Evolutionary conservation across 92 coral and sea anemone genomes (phyloP).

Genomic region (Actinostola sp.): DNA sequence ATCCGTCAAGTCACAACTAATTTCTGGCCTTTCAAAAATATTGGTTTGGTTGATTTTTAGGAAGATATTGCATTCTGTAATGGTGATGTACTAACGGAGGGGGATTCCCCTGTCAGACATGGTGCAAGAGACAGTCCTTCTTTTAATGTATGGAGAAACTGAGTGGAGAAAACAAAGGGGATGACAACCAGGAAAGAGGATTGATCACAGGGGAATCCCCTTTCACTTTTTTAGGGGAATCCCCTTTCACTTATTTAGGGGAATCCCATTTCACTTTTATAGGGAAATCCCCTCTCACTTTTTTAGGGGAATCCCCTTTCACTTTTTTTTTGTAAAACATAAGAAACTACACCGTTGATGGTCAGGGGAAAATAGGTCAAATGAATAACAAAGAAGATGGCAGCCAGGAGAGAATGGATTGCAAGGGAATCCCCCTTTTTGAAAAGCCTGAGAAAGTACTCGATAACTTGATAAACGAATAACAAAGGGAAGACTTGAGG

Average conservation of each 20-base stretch:
- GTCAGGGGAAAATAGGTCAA: too few species aligned
- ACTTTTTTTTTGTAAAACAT: too few species aligned
- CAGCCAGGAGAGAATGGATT: too few species aligned
- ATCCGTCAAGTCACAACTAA: too few species aligned
- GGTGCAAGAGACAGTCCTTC: conserved; percentile 65
- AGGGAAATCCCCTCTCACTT: too few species aligned
- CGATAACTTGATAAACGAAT: neutral
- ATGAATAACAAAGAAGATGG: too few species aligned
- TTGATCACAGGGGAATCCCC: conserved; percentile 16
- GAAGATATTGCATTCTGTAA: conserved; percentile 58
- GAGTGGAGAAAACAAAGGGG: neutral
- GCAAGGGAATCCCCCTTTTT: conserved; percentile 8
- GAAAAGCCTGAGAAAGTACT: neutral
- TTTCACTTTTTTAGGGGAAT: neutral
- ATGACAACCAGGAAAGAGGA: too few species aligned
- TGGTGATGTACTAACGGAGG: conserved; percentile 67
- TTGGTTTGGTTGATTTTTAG: conserved; percentile 17
- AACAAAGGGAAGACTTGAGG: neutral
- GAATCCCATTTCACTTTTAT: neutral
- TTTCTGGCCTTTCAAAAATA: too few species aligned
- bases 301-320: too few species aligned
- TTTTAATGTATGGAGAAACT: conserved; percentile 75
- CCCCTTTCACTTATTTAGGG: neutral
- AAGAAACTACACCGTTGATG: too few species aligned
- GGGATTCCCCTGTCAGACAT: conserved; percentile 30